A percentile compares a stretch with the other conserved stretches of the same genome.
Evolutionary conservation across 2,113 vertebrate species (phyloP).

Genomic region (Tympanuchus pallidicinctus): DNA sequence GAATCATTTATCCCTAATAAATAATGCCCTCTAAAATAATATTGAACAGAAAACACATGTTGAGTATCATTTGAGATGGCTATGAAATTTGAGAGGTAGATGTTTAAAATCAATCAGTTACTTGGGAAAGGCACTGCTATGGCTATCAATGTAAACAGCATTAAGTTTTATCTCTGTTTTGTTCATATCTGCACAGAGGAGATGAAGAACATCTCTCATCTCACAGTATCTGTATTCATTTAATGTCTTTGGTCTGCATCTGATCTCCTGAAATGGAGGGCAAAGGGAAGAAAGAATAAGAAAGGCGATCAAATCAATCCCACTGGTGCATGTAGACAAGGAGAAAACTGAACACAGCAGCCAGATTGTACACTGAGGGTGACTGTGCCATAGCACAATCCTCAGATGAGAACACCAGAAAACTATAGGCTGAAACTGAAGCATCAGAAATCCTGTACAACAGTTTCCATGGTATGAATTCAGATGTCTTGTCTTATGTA

Average conservation of each 20-base stretch:
- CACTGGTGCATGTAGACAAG: not conserved
- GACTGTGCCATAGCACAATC: not conserved
- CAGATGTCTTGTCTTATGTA: not conserved
- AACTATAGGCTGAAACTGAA: not conserved
- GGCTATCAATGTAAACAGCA: not conserved
- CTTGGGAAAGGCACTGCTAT: not conserved
- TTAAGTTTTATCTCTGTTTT: not conserved
- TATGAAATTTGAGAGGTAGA: constrained; percentile 1
- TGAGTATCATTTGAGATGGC: not conserved
- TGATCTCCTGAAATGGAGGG: not conserved
- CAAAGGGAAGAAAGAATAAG: not conserved
- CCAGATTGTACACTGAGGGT: not conserved
- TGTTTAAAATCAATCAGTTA: not conserved
- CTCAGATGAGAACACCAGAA: not conserved
- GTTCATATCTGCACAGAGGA: not conserved
- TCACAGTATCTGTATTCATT: not conserved
- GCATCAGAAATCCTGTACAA: not conserved
- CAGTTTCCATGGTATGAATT: not conserved
- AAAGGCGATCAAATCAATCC: not conserved
- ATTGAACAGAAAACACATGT: not conserved
- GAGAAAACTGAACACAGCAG: not conserved
- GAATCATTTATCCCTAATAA: not conserved
- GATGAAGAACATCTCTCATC: not conserved
- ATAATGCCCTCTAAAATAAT: not conserved
- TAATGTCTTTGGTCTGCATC: not conserved